Base-by-base conservation (phyloP, 2,888 invertebrate species). In the Rhopalosiphum nymphaeae region DNA sequence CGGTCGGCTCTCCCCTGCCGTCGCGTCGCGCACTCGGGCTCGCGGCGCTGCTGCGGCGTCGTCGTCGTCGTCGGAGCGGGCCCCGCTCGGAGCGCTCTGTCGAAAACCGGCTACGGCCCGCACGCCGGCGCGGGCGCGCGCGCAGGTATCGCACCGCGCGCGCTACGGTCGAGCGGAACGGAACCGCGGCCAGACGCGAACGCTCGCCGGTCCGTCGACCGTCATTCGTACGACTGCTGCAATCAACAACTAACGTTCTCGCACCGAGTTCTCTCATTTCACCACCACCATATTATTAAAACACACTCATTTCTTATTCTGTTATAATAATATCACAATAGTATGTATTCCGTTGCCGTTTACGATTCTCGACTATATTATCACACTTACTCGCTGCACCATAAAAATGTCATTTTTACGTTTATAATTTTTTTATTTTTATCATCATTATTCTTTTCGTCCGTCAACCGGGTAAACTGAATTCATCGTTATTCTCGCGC, bases 131-230 rank as follows among this genome's bases (percentile, higher is more conserved):
- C 84, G 90, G 85, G 53, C 93, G 93, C 85, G 85, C 93, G 90
- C 91, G 53, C 94, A 94, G 94, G 94, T 94, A 94, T 91, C 49
- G 94, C 94, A 94, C 94, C 67, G 93, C 78, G 89, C 89, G 94
- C 89, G 85, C 89, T 16, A 89, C 93, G 11, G 93, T 89, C 93
- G 84, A 29, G 56, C 89, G 89, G n/a, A 46, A 93, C 89, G 26
- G 89, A 29, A 44, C 85, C 93, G 85, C 86, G 61, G 25, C 36
- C 36, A 36, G 49, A 92, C 84, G 78, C 78, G 53, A 78, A 84
- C 93, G 21, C 67, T 26, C 86, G 61, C 26, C 91, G 91, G 53
- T n/a, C 44, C 91, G 91, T 57, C 85, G 91, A 29, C 46, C 61
- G 89, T 94, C 94, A 94, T 53, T 94, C 94, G 94, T 94, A 42